phyloP scores from a whole-genome alignment of 2,113 vertebrate genomes.

The Pseudopipra pipra region DNA sequence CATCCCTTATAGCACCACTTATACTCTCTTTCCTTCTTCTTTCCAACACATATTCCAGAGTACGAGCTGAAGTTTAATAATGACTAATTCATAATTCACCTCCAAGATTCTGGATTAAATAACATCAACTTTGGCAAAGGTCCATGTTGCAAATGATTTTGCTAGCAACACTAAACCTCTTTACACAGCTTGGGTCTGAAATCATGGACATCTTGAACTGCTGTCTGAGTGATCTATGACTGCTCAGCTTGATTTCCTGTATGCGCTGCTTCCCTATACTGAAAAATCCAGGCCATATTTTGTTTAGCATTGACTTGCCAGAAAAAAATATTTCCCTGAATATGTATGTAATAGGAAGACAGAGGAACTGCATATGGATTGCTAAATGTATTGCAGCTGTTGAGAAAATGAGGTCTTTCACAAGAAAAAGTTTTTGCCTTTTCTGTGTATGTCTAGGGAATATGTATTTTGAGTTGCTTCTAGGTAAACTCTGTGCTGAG shows the following conservation, averaged over 20 bases:
- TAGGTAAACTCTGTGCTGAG: background rate
- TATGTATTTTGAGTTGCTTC: background rate
- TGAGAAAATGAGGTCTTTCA: conserved; percentile 52
- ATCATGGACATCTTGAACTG: background rate
- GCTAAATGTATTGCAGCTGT: background rate
- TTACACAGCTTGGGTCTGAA: background rate
- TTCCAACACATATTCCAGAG: background rate
- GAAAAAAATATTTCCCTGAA: background rate
- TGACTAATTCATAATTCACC: background rate
- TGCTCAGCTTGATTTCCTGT: background rate
- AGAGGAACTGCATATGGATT: background rate
- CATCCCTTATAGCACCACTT: background rate
- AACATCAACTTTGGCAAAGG: background rate
- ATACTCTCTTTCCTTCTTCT: background rate
- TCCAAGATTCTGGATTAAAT: background rate
- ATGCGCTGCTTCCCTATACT: background rate
- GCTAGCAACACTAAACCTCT: background rate
- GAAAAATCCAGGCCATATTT: background rate
- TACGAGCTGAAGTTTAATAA: background rate
- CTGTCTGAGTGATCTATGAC: background rate
- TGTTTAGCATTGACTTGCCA: background rate
- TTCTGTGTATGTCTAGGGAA: background rate
- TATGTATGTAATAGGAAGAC: background rate
- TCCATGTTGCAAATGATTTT: background rate
- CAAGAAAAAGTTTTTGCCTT: background rate